A percentile compares a stretch with the other conserved stretches of the same genome.
Conservation (phyloP, 2,888 invertebrate species). For the Antheraea yamamai region DNA sequence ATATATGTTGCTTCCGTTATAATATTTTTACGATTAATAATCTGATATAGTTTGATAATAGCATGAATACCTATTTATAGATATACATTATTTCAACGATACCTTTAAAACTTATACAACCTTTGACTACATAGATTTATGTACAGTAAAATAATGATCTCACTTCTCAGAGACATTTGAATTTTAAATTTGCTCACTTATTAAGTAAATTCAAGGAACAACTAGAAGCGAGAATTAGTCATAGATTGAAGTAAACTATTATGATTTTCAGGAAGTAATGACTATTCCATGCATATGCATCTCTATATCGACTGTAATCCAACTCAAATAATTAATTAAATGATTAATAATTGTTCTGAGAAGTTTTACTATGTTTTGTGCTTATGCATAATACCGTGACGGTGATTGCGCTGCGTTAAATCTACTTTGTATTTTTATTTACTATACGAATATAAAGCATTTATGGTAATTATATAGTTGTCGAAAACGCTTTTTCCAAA, state of each 20-base stretch:
- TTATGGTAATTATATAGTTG: neutral
- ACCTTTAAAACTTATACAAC: neutral
- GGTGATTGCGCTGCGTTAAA: neutral
- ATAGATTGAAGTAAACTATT: neutral
- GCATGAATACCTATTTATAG: neutral
- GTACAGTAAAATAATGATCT: neutral
- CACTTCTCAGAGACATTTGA: neutral
- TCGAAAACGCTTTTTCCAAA: neutral
- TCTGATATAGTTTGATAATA: too few species aligned
- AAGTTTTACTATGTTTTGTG: conserved; percentile 3
- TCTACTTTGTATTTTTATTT: neutral
- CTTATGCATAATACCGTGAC: conserved; percentile 4
- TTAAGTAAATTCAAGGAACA: neutral
- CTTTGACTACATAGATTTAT: neutral
- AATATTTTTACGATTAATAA: too few species aligned
- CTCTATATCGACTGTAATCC: neutral
- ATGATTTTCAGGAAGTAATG: conserved; percentile 1
- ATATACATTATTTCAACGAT: neutral
- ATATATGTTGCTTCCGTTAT: too few species aligned
- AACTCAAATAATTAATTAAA: conserved; percentile 4
- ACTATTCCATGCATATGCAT: neutral
- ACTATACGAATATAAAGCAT: neutral
- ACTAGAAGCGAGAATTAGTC: neutral
- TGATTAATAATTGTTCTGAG: conserved; percentile 6
- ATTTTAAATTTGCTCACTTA: neutral